Evolutionary conservation across 2,888 invertebrate species (phyloP).

Genomic region (Nomada lathburiana): DNA sequence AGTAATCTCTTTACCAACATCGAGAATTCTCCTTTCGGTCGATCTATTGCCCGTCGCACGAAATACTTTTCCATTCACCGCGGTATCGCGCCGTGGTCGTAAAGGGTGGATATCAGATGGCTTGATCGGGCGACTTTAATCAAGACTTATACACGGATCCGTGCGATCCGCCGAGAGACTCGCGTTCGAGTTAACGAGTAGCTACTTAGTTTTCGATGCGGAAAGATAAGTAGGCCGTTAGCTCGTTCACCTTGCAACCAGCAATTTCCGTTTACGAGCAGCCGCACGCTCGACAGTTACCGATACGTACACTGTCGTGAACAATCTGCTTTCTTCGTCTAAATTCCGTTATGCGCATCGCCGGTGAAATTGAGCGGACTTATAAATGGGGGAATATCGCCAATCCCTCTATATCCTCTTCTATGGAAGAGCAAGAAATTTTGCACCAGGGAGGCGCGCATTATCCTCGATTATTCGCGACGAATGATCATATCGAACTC

Average conservation of each 20-base stretch:
- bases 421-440: background rate
- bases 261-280: constrained; percentile 57
- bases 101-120: constrained; percentile 4
- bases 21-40: no score
- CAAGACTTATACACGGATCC: constrained; percentile 3
- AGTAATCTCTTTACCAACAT: no score
- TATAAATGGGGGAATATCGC: constrained; percentile 6
- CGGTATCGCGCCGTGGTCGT: background rate
- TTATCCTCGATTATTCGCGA: constrained; percentile 10
- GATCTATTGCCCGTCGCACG: no score
- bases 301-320: constrained; percentile 56
- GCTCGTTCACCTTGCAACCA: constrained; percentile 16
- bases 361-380: constrained; percentile 16
- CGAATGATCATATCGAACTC: background rate
- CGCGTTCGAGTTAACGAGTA: background rate
- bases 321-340: constrained; percentile 38
- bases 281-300: constrained; percentile 54
- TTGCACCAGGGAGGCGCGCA: background rate
- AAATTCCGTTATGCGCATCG: background rate
- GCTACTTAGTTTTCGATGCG: constrained; percentile 16
- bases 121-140: constrained; percentile 17
- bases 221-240: constrained; percentile 27
- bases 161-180: background rate
- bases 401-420: background rate
- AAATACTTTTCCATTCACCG: no score